Conservation (phyloP, 2,113 vertebrate species). For the Pelobates fuscus region DNA sequence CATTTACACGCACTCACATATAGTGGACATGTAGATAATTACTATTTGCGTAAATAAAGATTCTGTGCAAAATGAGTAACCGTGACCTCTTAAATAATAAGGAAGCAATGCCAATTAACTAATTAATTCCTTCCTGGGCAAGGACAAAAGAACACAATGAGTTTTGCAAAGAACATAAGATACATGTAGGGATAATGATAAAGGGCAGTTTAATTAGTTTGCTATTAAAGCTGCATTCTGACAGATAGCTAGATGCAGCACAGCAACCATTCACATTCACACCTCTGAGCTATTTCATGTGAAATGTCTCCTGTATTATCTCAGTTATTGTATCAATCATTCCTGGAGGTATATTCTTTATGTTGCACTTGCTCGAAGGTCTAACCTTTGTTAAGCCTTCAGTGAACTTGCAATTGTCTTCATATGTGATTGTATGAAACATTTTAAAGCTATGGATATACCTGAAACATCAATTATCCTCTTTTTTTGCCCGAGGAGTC, state of each 20-base stretch:
- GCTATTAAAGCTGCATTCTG: constrained; percentile 3
- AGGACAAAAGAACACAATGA: constrained; percentile 11
- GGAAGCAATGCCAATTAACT: constrained; percentile 33
- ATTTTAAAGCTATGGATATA: background rate
- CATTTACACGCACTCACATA: too few relatives aligned
- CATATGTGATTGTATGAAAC: constrained; percentile 1
- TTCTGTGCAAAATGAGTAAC: too few relatives aligned
- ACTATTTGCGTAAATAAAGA: too few relatives aligned
- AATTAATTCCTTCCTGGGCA: constrained; percentile 30
- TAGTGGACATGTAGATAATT: too few relatives aligned
- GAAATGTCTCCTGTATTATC: background rate
- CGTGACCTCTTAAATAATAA: constrained; percentile 34
- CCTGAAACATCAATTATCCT: background rate
- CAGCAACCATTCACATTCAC: too few relatives aligned
- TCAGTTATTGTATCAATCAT: constrained; percentile 16
- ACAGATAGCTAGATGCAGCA: constrained; percentile 8
- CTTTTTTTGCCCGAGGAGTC: background rate
- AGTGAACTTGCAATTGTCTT: constrained; percentile 9
- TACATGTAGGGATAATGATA: constrained; percentile 45
- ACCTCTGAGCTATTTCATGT: background rate
- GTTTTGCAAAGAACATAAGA: constrained; percentile 14
- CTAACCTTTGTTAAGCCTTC: constrained; percentile 23
- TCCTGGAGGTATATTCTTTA: constrained; percentile 27
- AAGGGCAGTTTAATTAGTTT: constrained; percentile 20
- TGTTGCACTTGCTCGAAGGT: constrained; percentile 6